A percentile compares a stretch with the other conserved stretches of the same genome.
These are phyloP conservation scores for Neosilurus hyrtlii DNA, from an alignment of 2,797 vertebrate species.

Conservation along the genomic window DNA sequence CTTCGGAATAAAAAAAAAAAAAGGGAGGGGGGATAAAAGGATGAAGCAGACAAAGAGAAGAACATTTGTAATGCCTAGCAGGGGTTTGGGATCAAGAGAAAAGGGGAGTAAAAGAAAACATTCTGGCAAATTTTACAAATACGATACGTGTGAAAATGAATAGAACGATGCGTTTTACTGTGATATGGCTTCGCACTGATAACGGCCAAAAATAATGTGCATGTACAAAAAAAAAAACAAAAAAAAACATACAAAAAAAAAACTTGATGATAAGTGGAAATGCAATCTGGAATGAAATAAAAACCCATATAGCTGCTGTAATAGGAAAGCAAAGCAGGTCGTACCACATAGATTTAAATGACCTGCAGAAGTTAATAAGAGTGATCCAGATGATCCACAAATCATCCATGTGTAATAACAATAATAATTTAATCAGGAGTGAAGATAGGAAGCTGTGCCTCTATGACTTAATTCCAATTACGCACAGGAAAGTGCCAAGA, in stretches of 20 bases:
- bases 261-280: conserved; percentile 48
- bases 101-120: neutral
- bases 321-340: neutral
- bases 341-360: conserved; percentile 62
- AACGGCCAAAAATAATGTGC: neutral
- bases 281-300: conserved; percentile 55
- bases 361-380: conserved; percentile 60
- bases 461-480: conserved; percentile 28
- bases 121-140: neutral
- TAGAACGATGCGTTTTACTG: neutral
- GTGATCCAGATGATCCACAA: neutral
- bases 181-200: neutral
- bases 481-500: neutral
- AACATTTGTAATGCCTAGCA: conserved; percentile 23
- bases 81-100: conserved; percentile 25
- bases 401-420: conserved; percentile 15
- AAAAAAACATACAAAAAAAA: too few relatives aligned
- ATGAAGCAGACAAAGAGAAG: conserved; percentile 12
- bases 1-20: conserved; percentile 29
- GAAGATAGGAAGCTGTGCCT: conserved; percentile 22
- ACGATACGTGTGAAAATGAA: conserved; percentile 13
- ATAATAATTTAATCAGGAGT: conserved; percentile 42
- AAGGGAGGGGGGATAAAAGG: conserved; percentile 1
- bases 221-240: too few relatives aligned
- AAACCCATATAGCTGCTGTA: neutral